Percentiles rank a stretch among this genome's conserved stretches.
Evolutionary conservation across 92 coral and sea anemone genomes (phyloP).

Genomic region (Nematostella vectensis): DNA sequence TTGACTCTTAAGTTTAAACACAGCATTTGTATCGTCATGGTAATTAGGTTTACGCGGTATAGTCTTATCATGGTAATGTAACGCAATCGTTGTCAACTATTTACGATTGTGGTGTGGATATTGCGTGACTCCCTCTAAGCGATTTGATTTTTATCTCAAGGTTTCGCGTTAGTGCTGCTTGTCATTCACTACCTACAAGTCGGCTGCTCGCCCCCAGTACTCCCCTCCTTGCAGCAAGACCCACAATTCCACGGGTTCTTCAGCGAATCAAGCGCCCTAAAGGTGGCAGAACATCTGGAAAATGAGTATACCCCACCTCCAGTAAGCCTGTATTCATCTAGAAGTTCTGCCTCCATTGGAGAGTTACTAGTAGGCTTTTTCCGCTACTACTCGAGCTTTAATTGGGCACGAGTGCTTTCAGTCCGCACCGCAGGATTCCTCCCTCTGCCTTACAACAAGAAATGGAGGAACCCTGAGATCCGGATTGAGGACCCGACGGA

Average conservation of each 20-base stretch:
- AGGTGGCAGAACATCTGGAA: constrained; percentile 24
- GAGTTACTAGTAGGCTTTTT: constrained; percentile 40
- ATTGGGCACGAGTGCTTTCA: constrained; percentile 42
- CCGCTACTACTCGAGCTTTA: constrained; percentile 34
- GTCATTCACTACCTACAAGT: constrained; percentile 48
- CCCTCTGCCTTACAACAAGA: constrained; percentile 15
- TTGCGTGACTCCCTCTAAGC: no score
- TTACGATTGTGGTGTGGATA: no score
- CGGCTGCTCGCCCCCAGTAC: constrained; percentile 52
- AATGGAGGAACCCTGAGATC: constrained; percentile 37
- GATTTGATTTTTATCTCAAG: constrained; percentile 17
- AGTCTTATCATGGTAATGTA: no score
- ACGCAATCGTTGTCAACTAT: no score
- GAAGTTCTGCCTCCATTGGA: constrained; percentile 26
- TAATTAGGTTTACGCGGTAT: no score
- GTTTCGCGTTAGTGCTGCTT: constrained; percentile 46
- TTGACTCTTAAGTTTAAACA: no score
- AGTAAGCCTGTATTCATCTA: constrained; percentile 21
- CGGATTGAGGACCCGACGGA: constrained; percentile 50
- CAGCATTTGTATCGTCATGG: no score
- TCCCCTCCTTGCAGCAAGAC: constrained; percentile 34
- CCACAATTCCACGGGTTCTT: constrained; percentile 27
- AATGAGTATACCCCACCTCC: constrained; percentile 22
- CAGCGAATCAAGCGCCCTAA: constrained; percentile 11
- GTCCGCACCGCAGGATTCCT: constrained; percentile 26